Conservation (phyloP, 2,113 vertebrate species). For the human (Homo sapiens) region GRCh38 chr1:87876001-87876500, state of each 20-base stretch:
- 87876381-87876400: too few species aligned
- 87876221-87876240: neutral
- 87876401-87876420: too few species aligned
- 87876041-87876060: neutral
- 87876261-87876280: neutral
- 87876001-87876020: neutral
- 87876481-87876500: neutral
- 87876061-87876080: neutral
- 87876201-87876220: neutral
- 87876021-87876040: neutral
- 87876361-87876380: too few species aligned
- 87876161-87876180: neutral
- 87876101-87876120: conserved; percentile 19
- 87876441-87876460: neutral
- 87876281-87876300: neutral
- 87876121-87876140: neutral
- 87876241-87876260: neutral
- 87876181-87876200: neutral
- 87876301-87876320: neutral
- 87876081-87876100: conserved; percentile 27
- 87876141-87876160: neutral
- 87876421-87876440: too few species aligned
- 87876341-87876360: too few species aligned
- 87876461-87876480: neutral
- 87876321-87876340: neutral